Percentiles rank a stretch among this genome's conserved stretches.
Evolutionary conservation across 1,140 invertebrate genomes (phyloP).

Genomic region (Drosophila tropicalis): DNA sequence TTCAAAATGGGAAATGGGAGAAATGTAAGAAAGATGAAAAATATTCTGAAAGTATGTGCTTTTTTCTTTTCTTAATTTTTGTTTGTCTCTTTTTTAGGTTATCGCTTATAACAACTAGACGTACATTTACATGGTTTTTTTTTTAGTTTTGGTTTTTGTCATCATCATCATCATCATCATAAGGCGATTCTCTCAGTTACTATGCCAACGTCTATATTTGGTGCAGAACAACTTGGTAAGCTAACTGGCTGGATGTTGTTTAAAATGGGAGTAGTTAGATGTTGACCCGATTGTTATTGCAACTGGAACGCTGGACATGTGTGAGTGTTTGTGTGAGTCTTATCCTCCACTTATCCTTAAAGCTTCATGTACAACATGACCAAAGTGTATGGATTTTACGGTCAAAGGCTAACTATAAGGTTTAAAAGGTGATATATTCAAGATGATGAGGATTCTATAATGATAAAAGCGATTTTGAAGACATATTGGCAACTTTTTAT

Average conservation of each 20-base stretch:
- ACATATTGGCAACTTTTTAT: too few species aligned
- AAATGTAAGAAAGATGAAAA: slow-evolving; percentile 42
- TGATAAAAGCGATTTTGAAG: background rate
- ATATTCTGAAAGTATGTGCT: slow-evolving; percentile 58
- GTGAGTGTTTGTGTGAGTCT: slow-evolving; percentile 70
- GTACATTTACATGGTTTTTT: slow-evolving; percentile 45
- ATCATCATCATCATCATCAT: slow-evolving; percentile 56
- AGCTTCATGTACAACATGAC: slow-evolving; percentile 52
- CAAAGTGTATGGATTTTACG: slow-evolving; percentile 50
- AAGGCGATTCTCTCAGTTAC: slow-evolving; percentile 72
- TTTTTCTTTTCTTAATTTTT: slow-evolving; percentile 46
- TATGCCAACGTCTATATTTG: slow-evolving; percentile 78
- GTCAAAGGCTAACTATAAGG: slow-evolving; percentile 63
- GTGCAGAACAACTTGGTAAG: slow-evolving; percentile 29
- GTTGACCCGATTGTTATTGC: slow-evolving; percentile 50
- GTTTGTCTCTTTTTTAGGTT: slow-evolving; percentile 71
- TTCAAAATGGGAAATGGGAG: background rate
- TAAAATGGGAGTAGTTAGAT: slow-evolving; percentile 50
- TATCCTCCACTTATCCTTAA: slow-evolving; percentile 50
- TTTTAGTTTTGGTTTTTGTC: slow-evolving; percentile 44
- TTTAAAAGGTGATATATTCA: background rate
- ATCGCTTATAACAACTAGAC: slow-evolving; percentile 66
- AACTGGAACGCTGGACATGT: slow-evolving; percentile 30
- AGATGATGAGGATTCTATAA: background rate
- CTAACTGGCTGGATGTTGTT: slow-evolving; percentile 22